A percentile compares a stretch with the other conserved stretches of the same genome.
Evolutionary conservation across 2,888 invertebrate genomes (phyloP).

Genomic region (Phengaris arion): DNA sequence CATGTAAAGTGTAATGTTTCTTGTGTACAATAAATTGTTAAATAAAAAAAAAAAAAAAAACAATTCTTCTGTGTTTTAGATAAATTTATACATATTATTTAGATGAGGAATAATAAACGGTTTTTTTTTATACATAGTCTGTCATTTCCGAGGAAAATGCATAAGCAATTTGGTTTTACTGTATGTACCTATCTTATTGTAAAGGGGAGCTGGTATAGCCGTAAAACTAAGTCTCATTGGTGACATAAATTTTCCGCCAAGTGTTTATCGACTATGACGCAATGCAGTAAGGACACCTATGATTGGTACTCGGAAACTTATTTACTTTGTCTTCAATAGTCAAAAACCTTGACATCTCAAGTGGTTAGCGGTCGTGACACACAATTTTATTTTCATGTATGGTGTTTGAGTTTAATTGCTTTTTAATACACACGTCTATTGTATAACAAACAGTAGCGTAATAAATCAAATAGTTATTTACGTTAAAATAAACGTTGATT

Average conservation of each 20-base stretch:
- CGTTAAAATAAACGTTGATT: not conserved
- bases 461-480: not conserved
- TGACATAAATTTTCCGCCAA: slow-evolving; percentile 45
- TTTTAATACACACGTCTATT: not conserved
- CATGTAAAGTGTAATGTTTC: no score
- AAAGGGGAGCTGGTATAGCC: not conserved
- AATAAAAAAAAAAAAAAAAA: no score
- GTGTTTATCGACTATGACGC: slow-evolving; percentile 40
- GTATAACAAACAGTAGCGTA: slow-evolving; percentile 23
- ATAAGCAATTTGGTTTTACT: no score
- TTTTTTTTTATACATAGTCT: no score
- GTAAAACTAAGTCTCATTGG: slow-evolving; percentile 41
- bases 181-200: not conserved
- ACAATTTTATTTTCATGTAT: slow-evolving; percentile 20
- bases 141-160: no score
- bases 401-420: slow-evolving; percentile 15
- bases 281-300: slow-evolving; percentile 42
- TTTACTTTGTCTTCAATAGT: slow-evolving; percentile 48
- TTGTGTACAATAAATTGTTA: no score
- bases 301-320: slow-evolving; percentile 40
- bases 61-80: no score
- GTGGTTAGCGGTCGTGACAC: not conserved
- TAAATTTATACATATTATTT: no score
- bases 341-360: slow-evolving; percentile 51
- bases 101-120: no score